These are phyloP conservation scores for Eupelmus urozonus DNA, from an alignment of 2,888 invertebrate species.

Conservation along the genomic window DNA sequence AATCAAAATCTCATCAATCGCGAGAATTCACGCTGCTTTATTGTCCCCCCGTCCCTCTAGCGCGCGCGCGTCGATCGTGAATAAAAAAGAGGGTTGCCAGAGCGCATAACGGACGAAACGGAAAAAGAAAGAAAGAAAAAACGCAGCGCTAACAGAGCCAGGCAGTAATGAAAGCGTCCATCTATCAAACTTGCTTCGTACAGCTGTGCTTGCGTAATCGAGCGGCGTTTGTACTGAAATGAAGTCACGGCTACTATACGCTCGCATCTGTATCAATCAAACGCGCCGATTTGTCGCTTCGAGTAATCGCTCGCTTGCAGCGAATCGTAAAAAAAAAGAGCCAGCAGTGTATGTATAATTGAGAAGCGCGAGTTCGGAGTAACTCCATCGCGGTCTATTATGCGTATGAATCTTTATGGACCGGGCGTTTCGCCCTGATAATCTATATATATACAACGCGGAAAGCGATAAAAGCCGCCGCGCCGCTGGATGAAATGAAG, in stretches of 20 bases:
- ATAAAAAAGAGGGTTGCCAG: not conserved
- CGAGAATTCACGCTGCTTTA: constrained; percentile 13
- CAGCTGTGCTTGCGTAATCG: constrained; percentile 27
- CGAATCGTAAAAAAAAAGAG: too few species aligned
- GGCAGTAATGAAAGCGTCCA: constrained; percentile 54
- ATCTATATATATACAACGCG: too few species aligned
- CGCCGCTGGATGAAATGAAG: too few species aligned
- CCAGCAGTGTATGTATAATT: too few species aligned
- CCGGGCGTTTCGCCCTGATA: too few species aligned
- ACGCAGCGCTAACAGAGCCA: not conserved
- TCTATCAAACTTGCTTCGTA: constrained; percentile 45
- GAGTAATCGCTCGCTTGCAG: constrained; percentile 5
- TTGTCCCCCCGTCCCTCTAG: constrained; percentile 15
- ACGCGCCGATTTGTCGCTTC: constrained; percentile 32
- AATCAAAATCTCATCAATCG: constrained; percentile 58
- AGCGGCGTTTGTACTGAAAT: constrained; percentile 42
- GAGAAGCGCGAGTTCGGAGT: too few species aligned
- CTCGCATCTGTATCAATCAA: constrained; percentile 44
- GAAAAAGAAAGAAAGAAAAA: not conserved
- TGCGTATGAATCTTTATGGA: too few species aligned
- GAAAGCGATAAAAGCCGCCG: too few species aligned
- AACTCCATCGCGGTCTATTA: too few species aligned
- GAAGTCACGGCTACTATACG: constrained; percentile 19
- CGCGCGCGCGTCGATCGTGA: constrained; percentile 1
- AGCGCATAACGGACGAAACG: not conserved